Evolutionary conservation across 1,140 invertebrate genomes (phyloP).

Genomic region (Nomia melanderi): DNA sequence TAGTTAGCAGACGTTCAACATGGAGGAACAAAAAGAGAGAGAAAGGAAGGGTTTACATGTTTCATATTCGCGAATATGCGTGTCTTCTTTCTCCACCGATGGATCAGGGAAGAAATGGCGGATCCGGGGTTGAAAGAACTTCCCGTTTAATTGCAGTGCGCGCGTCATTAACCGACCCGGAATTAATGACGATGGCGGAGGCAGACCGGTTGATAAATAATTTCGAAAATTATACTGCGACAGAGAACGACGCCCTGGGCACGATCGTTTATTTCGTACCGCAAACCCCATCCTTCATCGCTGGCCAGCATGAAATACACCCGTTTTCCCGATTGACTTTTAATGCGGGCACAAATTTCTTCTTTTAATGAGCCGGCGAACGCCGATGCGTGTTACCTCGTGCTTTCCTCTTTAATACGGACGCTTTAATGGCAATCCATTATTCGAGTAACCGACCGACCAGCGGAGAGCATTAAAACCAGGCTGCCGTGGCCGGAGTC

Average conservation of each 20-base stretch:
- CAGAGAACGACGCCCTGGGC: too few relatives aligned
- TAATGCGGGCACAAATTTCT: conserved; percentile 52
- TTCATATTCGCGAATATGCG: too few relatives aligned
- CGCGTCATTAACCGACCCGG: background rate
- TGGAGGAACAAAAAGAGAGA: too few relatives aligned
- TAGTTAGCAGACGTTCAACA: too few relatives aligned
- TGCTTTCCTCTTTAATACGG: conserved; percentile 58
- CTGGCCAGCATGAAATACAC: background rate
- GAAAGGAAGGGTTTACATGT: too few relatives aligned
- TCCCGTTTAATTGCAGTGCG: background rate
- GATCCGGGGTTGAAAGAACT: background rate
- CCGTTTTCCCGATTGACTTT: conserved; percentile 24
- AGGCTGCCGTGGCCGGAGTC: conserved; percentile 38
- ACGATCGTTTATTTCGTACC: conserved; percentile 12
- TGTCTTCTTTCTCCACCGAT: too few relatives aligned
- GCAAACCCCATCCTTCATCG: background rate
- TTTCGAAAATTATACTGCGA: conserved; percentile 1
- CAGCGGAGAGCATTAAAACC: conserved; percentile 37
- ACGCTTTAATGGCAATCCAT: conserved; percentile 59
- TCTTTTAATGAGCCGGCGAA: conserved; percentile 37
- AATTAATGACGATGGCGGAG: background rate
- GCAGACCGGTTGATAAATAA: background rate
- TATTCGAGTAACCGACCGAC: conserved; percentile 48
- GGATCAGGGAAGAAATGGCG: too few relatives aligned
- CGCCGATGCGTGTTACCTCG: conserved; percentile 7